These are phyloP conservation scores for Poliocrania exsul DNA, from an alignment of 2,797 vertebrate species.

Conservation along the genomic window DNA sequence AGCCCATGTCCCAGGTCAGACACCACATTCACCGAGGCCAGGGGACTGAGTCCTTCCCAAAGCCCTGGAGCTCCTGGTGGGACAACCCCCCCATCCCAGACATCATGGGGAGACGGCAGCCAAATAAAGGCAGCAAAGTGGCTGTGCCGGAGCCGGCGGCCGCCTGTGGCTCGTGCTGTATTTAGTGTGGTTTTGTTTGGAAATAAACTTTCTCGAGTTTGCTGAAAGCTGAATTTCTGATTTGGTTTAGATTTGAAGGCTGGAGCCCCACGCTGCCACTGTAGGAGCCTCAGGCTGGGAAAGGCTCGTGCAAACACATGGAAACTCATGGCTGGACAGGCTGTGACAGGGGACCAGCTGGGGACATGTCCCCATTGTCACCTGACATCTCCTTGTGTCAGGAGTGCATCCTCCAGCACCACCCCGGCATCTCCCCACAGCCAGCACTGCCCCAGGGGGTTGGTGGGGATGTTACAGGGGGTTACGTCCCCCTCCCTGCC, in stretches of 20 bases:
- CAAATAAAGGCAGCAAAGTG: conserved; percentile 46
- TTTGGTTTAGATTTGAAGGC: conserved; percentile 25
- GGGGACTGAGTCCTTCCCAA: rapidly evolving
- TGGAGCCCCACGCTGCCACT: background rate
- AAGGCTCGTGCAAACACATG: rapidly evolving
- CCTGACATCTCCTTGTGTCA: background rate
- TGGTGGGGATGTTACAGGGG: no score
- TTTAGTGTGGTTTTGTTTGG: conserved; percentile 60
- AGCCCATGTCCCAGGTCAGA: background rate
- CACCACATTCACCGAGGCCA: background rate
- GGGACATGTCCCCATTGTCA: rapidly evolving
- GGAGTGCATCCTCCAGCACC: background rate
- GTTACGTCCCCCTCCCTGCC: background rate
- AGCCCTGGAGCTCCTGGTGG: background rate
- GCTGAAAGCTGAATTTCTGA: conserved; percentile 26
- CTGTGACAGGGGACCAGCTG: rapidly evolving
- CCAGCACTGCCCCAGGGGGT: background rate
- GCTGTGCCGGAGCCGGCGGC: conserved; percentile 24
- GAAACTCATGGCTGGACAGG: background rate
- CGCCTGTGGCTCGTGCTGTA: conserved; percentile 41
- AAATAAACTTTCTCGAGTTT: background rate
- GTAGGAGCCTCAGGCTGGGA: background rate
- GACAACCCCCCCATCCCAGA: background rate
- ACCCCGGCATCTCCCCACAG: background rate
- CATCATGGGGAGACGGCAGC: background rate